A percentile compares a stretch with the other conserved stretches of the same genome.
These are phyloP conservation scores for Cassiopea andromeda DNA, from an alignment of 30 jellyfish, hydroid and myxozoan genomes.

Conservation along the genomic window DNA sequence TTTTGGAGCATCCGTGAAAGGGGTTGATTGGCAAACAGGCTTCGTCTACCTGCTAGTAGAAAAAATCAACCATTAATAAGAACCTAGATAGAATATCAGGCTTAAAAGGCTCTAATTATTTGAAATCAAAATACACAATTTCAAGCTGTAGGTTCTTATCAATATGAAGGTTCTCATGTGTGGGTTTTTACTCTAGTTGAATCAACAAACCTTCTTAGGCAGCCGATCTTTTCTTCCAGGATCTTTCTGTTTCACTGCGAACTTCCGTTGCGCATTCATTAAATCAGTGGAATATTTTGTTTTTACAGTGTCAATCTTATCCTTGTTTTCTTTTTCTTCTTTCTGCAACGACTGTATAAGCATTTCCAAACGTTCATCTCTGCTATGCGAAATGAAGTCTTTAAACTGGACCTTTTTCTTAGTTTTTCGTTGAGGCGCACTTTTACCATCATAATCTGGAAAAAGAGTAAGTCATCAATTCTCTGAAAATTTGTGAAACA, in stretches of 20 bases:
- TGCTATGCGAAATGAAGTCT: slow-evolving; percentile 23
- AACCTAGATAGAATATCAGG: no score
- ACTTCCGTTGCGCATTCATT: slow-evolving; percentile 8
- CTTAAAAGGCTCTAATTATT: no score
- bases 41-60: no score
- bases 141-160: no score
- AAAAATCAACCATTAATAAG: no score
- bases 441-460: not conserved
- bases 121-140: no score
- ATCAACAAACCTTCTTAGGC: slow-evolving; percentile 2
- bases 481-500: not conserved
- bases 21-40: no score
- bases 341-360: slow-evolving; percentile 37
- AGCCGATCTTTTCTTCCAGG: not conserved
- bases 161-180: not conserved
- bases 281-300: slow-evolving; percentile 33
- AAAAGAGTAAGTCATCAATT: not conserved
- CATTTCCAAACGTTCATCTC: slow-evolving; percentile 60
- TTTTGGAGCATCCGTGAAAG: no score
- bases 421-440: not conserved
- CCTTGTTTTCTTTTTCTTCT: slow-evolving; percentile 52
- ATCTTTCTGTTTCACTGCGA: not conserved
- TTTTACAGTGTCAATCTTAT: slow-evolving; percentile 24
- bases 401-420: slow-evolving; percentile 51
- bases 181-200: no score